Evolutionary conservation across 92 coral and sea anemone species (phyloP).

Genomic region (Epizoanthus ramosus): DNA sequence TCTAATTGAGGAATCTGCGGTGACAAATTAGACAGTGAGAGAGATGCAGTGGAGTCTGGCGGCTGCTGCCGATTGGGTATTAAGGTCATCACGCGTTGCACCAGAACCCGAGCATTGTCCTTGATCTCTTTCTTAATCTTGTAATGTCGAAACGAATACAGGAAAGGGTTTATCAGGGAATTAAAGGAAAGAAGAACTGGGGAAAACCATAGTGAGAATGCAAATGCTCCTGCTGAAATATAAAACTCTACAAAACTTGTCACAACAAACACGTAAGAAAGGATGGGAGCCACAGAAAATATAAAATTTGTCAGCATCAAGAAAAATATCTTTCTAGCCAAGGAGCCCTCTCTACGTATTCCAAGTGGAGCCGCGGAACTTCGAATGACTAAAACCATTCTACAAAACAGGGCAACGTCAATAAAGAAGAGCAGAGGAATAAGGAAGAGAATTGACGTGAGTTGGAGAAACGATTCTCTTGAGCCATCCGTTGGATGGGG

Average conservation of each 20-base stretch:
- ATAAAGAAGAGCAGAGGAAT: not conserved
- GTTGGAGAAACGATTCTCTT: not conserved
- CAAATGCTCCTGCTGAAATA: not conserved
- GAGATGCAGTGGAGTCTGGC: too few species aligned
- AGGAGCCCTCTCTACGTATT: not conserved
- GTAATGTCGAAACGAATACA: slow-evolving; percentile 1
- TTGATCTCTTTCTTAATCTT: not conserved
- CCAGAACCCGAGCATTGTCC: not conserved
- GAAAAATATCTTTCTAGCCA: slow-evolving; percentile 8
- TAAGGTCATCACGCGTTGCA: not conserved
- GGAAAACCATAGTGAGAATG: not conserved
- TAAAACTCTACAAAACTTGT: slow-evolving; percentile 1
- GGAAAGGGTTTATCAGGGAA: not conserved
- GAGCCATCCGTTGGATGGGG: not conserved
- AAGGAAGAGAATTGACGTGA: not conserved
- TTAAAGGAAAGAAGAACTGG: slow-evolving; percentile 1
- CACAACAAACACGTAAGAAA: slow-evolving; percentile 8
- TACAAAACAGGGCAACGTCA: not conserved
- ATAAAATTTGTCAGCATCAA: slow-evolving; percentile 13
- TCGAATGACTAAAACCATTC: slow-evolving; percentile 1
- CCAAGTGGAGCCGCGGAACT: not conserved
- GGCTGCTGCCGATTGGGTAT: too few species aligned
- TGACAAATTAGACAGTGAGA: too few species aligned
- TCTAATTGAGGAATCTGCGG: too few species aligned
- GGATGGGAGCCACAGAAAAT: slow-evolving; percentile 14